These are phyloP conservation scores for Zaprionus ornatus DNA, from an alignment of 1,140 invertebrate genomes.

Conservation along the genomic window DNA sequence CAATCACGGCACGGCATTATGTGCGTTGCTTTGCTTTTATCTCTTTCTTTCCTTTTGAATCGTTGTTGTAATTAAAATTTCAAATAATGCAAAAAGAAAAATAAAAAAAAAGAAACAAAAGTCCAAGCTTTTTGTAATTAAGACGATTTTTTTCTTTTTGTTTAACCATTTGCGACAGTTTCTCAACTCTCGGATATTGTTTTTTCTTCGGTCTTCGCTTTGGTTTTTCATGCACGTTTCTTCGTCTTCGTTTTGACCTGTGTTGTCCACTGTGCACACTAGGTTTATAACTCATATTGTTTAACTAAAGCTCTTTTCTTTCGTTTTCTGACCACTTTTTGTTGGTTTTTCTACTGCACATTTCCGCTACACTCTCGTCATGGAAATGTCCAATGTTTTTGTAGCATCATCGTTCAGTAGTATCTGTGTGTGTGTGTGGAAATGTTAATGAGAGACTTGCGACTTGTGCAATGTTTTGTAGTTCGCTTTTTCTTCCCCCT, in stretches of 20 bases:
- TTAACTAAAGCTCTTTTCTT: constrained; percentile 46
- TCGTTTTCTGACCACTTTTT: neutral
- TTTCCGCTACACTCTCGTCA: constrained; percentile 29
- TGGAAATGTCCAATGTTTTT: constrained; percentile 34
- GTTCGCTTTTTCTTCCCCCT: constrained; percentile 43
- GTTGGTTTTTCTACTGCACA: constrained; percentile 17
- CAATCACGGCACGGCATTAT: constrained; percentile 37
- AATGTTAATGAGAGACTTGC: constrained; percentile 54
- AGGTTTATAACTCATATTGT: constrained; percentile 57
- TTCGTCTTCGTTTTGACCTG: neutral
- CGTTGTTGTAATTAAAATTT: constrained; percentile 74
- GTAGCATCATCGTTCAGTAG: constrained; percentile 19
- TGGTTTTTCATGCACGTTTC: constrained; percentile 39
- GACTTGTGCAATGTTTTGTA: constrained; percentile 64
- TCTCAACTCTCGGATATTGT: constrained; percentile 23
- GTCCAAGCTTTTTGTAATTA: constrained; percentile 44
- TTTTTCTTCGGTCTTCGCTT: constrained; percentile 18
- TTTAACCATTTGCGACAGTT: constrained; percentile 44
- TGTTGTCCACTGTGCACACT: constrained; percentile 21
- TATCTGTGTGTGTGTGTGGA: constrained; percentile 26
- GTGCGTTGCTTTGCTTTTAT: constrained; percentile 16
- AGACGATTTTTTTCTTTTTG: constrained; percentile 28
- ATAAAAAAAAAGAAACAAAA: constrained; percentile 44
- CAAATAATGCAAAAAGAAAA: constrained; percentile 64
- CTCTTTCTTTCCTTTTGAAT: constrained; percentile 7